Conservation (phyloP, 2,888 invertebrate genomes). For the Choreutis nemorana region DNA sequence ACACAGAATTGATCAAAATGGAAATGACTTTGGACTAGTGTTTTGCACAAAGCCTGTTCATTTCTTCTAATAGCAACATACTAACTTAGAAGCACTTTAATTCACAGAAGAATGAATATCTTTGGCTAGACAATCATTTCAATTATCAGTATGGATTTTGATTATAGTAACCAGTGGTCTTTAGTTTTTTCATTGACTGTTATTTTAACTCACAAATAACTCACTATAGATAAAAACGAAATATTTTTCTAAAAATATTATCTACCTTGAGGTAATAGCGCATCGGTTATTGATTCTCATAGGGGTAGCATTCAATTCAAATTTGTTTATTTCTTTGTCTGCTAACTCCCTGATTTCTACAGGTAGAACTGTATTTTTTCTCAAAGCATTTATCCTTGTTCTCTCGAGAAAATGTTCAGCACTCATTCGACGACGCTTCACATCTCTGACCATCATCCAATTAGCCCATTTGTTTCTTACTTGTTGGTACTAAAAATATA, state of each 20-base stretch:
- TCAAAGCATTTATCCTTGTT: conserved; percentile 81
- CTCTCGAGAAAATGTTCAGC: conserved; percentile 79
- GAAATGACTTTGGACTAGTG: too few relatives aligned
- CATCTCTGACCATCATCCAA: conserved; percentile 87
- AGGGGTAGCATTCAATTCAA: conserved; percentile 77
- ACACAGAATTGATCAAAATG: too few relatives aligned
- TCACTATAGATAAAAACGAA: too few relatives aligned
- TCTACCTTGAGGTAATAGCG: conserved; percentile 80
- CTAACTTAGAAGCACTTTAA: too few relatives aligned
- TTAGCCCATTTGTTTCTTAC: conserved; percentile 81
- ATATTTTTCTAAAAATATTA: background rate
- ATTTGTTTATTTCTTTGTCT: conserved; percentile 75
- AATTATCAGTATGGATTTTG: too few relatives aligned
- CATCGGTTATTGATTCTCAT: conserved; percentile 79
- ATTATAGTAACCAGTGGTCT: too few relatives aligned
- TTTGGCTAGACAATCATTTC: too few relatives aligned
- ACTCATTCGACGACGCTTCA: conserved; percentile 79
- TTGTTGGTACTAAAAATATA: conserved; percentile 69
- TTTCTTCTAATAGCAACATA: too few relatives aligned
- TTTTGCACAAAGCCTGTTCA: too few relatives aligned
- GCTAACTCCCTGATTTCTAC: conserved; percentile 81
- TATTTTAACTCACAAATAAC: too few relatives aligned
- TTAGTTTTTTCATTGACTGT: too few relatives aligned
- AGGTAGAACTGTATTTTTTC: conserved; percentile 88
- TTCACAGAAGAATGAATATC: too few relatives aligned